These are phyloP conservation scores for Onychorhynchus coronatus DNA, from an alignment of 2,113 vertebrate species.

Conservation along the genomic window DNA sequence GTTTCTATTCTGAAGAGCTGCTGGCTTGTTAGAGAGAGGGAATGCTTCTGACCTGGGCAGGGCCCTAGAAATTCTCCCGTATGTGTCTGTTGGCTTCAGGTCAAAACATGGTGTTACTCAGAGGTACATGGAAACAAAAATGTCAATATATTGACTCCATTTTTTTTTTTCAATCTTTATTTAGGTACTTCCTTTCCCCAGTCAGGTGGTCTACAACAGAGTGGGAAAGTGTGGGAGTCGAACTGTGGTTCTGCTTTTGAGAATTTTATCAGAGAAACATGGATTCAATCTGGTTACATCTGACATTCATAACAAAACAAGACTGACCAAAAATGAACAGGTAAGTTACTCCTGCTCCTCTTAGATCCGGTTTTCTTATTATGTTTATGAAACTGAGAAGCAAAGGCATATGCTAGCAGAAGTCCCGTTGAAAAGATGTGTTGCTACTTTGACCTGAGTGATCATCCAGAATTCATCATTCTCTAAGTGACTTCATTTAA, in stretches of 20 bases:
- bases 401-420: neutral
- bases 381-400: neutral
- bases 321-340: conserved; percentile 95
- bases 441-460: neutral
- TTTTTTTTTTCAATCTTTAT: neutral
- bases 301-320: conserved; percentile 98
- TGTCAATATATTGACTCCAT: neutral
- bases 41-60: neutral
- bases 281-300: conserved; percentile 94
- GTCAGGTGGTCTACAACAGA: conserved; percentile 98
- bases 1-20: neutral
- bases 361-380: neutral
- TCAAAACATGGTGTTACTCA: neutral
- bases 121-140: neutral
- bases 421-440: neutral
- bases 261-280: conserved; percentile 91
- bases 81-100: neutral
- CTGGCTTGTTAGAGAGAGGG: neutral
- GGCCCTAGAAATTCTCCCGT: neutral
- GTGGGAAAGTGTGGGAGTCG: conserved; percentile 98
- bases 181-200: conserved; percentile 93
- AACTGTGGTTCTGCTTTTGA: conserved; percentile 92
- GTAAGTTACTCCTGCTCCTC: conserved; percentile 61
- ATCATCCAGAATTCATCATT: neutral
- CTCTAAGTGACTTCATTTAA: neutral